Conservation (phyloP, 1,140 invertebrate species). For the Microplitis mediator region DNA sequence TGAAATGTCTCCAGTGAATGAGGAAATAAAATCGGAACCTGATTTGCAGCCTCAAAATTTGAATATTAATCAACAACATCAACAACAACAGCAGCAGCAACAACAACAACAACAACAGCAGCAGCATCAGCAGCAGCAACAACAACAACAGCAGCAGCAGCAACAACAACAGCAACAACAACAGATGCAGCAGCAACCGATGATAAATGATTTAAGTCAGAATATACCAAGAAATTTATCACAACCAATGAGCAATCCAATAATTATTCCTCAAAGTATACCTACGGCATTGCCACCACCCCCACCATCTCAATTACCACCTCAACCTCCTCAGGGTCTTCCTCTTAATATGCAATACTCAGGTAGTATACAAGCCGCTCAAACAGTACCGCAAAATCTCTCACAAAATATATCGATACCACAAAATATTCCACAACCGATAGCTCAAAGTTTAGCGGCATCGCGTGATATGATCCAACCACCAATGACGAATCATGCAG, state of each 20-base stretch:
- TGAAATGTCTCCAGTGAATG: conserved; percentile 39
- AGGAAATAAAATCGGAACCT: conserved; percentile 26
- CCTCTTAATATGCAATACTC: conserved; percentile 57
- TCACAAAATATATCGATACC: conserved; percentile 49
- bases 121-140: neutral
- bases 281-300: conserved; percentile 17
- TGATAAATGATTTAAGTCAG: conserved; percentile 46
- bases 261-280: conserved; percentile 35
- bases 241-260: conserved; percentile 46
- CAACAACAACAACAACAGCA: neutral
- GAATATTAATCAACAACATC: neutral
- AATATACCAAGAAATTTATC: conserved; percentile 51
- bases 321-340: conserved; percentile 36
- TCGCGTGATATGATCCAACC: conserved; percentile 42
- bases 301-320: conserved; percentile 10
- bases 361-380: conserved; percentile 45
- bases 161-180: conserved; percentile 10
- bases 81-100: conserved; percentile 9
- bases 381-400: conserved; percentile 56
- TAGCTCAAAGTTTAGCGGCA: conserved; percentile 33
- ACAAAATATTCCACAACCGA: conserved; percentile 28
- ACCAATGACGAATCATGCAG: conserved; percentile 44
- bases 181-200: conserved; percentile 17
- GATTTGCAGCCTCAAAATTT: neutral
- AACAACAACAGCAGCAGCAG: neutral